These are phyloP conservation scores for Antennarius striatus DNA, from an alignment of 2,113 vertebrate species.

Conservation along the genomic window DNA sequence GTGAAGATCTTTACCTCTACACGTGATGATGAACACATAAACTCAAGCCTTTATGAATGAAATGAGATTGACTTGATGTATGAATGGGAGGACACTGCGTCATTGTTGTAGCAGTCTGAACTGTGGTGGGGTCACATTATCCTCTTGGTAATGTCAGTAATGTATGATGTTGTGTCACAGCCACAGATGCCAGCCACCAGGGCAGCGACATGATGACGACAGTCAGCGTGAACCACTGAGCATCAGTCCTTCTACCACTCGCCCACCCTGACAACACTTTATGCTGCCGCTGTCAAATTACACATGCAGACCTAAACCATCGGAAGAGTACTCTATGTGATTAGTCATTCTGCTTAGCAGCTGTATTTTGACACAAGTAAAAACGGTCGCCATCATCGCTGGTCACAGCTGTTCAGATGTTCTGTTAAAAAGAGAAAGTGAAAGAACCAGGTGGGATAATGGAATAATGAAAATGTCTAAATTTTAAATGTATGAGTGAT, in stretches of 20 bases:
- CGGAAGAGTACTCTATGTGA: slow-evolving; percentile 73
- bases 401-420: slow-evolving; percentile 54
- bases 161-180: slow-evolving; percentile 22
- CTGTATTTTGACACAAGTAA: slow-evolving; percentile 79
- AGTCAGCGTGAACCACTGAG: slow-evolving; percentile 55
- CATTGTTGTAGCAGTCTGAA: slow-evolving; percentile 1
- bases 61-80: slow-evolving; percentile 11
- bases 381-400: slow-evolving; percentile 68
- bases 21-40: not conserved
- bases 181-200: slow-evolving; percentile 38
- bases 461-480: no score
- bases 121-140: not conserved
- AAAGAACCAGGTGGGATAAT: not conserved
- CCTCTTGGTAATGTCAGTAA: not conserved
- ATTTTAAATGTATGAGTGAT: no score
- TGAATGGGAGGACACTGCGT: not conserved
- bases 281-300: slow-evolving; percentile 74
- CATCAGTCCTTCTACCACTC: slow-evolving; percentile 37
- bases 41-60: not conserved
- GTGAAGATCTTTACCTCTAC: no score
- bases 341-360: slow-evolving; percentile 79
- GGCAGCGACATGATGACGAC: slow-evolving; percentile 31
- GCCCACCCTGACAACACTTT: slow-evolving; percentile 57
- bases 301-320: slow-evolving; percentile 65
- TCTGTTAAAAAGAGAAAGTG: slow-evolving; percentile 25